A percentile compares a stretch with the other conserved stretches of the same genome.
These are phyloP conservation scores for Terrapene triunguis DNA, from an alignment of 2,113 vertebrate species.

Conservation along the genomic window DNA sequence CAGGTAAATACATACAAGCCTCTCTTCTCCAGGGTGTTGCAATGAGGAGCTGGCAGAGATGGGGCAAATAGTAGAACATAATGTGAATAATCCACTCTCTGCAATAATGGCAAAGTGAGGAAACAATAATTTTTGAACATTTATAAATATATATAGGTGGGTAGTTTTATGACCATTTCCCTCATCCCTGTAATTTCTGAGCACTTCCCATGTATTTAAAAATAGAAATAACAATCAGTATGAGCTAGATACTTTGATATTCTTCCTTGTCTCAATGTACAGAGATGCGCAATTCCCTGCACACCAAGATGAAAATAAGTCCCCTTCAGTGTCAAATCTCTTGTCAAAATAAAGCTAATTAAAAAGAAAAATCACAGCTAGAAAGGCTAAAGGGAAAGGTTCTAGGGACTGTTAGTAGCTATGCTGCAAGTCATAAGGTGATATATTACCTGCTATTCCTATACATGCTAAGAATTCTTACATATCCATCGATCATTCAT, in stretches of 20 bases:
- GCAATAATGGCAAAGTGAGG: neutral
- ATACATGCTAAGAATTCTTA: neutral
- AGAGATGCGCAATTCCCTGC: neutral
- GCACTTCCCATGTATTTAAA: neutral
- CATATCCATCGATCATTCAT: neutral
- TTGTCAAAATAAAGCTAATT: neutral
- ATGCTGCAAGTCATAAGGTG: conserved; percentile 10
- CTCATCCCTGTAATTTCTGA: neutral
- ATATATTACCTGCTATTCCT: neutral
- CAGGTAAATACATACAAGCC: neutral
- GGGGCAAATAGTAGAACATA: neutral
- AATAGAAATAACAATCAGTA: neutral
- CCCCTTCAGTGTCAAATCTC: neutral
- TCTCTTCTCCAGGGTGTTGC: neutral
- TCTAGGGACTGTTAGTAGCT: neutral
- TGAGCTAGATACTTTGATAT: neutral
- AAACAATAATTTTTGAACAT: neutral
- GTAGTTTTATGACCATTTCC: neutral
- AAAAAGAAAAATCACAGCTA: neutral
- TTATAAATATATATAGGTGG: neutral
- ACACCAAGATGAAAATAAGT: neutral
- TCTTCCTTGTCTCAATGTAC: neutral
- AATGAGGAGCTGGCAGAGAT: neutral
- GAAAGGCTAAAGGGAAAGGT: neutral
- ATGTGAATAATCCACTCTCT: neutral